Base-by-base conservation (phyloP, 2,888 invertebrate species). In the Linnaemya tessellans region DNA sequence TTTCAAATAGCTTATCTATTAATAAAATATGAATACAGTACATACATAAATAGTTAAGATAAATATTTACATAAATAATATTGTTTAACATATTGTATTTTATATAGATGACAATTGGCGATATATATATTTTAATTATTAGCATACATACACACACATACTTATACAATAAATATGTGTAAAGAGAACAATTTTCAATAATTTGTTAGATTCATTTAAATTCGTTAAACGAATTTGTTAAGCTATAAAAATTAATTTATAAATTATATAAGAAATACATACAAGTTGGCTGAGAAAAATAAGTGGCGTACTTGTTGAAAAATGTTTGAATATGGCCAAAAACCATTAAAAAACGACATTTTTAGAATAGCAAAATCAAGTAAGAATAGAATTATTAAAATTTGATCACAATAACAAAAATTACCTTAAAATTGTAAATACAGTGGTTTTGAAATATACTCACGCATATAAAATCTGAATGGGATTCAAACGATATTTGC, bases 171-270 rank as follows among this genome's bases (percentile, higher is more conserved):
- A 13, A 15, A 35, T 18, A 49, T n/a, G n/a, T n/a, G n/a, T 20
- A n/a, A 41, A n/a, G n/a, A 58, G 15, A 80, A 73, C 30, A 80
- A 22, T 41, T 49, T 65, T 41, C 56, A n/a, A 56, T 51, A 15
- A 22, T 58, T 15, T 41, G 18, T 70, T 38, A 20, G 0, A 9
- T 51, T 74, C 13, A 62, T 85, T 85, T 22, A 82, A 80, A 85
- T 85, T 85, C 85, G 58, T 54, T 13, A 11, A 54, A 22, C 79
- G 79, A 41, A 67, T 65, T 43, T 75, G 58, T 56, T 51, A 60
- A 82, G 70, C 62, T 80, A 82, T 80, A 80, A 82, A 85, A 68
- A 75, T 43, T 56, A 73, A 58, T 18, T 74, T 67, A 81, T 79
- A 79, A 82, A 85, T 80, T 75, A 62, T 60, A 80, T 18, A 30